Conservation (phyloP, 1,140 invertebrate genomes). For the Drosophila saltans region DNA sequence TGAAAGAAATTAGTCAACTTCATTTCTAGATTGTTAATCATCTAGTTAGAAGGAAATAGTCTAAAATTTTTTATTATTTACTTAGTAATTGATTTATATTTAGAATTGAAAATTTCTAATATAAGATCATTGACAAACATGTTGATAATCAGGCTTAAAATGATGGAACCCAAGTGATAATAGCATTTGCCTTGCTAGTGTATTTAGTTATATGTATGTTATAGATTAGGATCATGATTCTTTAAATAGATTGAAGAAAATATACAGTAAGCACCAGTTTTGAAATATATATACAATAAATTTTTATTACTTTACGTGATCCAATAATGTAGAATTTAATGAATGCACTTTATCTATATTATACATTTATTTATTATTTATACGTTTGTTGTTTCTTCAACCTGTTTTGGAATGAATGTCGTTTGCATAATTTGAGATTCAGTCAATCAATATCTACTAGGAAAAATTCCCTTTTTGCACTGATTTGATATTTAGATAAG, state of each 20-base stretch:
- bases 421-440: slow-evolving; percentile 1
- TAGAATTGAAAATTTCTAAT: neutral
- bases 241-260: neutral
- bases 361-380: no score
- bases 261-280: neutral
- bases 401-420: neutral
- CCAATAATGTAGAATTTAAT: no score
- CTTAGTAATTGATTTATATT: neutral
- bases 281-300: neutral
- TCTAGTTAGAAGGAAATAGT: no score
- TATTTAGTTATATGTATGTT: no score
- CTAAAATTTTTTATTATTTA: neutral
- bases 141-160: neutral
- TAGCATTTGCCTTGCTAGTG: neutral
- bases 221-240: neutral
- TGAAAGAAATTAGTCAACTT: neutral
- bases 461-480: neutral
- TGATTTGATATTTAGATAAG: slow-evolving; percentile 20
- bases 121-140: neutral
- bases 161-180: neutral
- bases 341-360: no score
- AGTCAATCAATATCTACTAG: neutral
- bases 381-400: neutral
- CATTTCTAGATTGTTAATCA: no score
- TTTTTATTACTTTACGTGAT: no score